Evolutionary conservation across 2,113 vertebrate species (phyloP).

Genomic region (Apteryx mantelli): DNA sequence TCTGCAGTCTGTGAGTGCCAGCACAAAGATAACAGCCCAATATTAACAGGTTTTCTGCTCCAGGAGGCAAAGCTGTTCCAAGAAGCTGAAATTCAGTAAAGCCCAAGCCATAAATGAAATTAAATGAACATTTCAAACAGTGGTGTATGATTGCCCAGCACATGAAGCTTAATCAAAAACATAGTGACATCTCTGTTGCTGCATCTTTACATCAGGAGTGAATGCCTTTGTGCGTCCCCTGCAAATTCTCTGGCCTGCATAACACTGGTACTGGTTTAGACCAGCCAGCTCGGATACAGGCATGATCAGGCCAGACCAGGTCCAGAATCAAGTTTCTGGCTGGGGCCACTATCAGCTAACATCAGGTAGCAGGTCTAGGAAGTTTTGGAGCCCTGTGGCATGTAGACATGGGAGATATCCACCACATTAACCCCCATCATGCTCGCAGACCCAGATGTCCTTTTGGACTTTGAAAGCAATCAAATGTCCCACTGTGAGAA

Average conservation of each 20-base stretch:
- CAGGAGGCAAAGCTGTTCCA: not conserved
- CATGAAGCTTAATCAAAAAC: not conserved
- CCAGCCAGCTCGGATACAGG: not conserved
- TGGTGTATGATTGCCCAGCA: fast-evolving
- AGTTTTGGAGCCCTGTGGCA: fast-evolving
- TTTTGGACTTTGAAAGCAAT: not conserved
- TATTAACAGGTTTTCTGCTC: not conserved
- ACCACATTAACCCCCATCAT: no score
- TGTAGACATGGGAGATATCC: fast-evolving
- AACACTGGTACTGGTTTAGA: not conserved
- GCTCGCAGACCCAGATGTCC: not conserved
- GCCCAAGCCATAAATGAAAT: fast-evolving
- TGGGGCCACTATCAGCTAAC: fast-evolving
- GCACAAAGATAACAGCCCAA: not conserved
- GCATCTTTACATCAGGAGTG: not conserved
- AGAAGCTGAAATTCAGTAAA: not conserved
- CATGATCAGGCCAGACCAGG: not conserved
- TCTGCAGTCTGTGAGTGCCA: fast-evolving
- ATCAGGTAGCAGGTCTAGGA: not conserved
- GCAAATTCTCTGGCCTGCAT: fast-evolving
- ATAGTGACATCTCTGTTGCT: not conserved
- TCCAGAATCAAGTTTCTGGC: not conserved
- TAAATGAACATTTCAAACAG: fast-evolving
- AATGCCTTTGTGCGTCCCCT: not conserved
- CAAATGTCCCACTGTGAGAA: not conserved